Percentiles rank a stretch among this genome's conserved stretches.
phyloP scores from a whole-genome alignment of 2,797 vertebrate genomes.

The Gambusia yucatana region DNA sequence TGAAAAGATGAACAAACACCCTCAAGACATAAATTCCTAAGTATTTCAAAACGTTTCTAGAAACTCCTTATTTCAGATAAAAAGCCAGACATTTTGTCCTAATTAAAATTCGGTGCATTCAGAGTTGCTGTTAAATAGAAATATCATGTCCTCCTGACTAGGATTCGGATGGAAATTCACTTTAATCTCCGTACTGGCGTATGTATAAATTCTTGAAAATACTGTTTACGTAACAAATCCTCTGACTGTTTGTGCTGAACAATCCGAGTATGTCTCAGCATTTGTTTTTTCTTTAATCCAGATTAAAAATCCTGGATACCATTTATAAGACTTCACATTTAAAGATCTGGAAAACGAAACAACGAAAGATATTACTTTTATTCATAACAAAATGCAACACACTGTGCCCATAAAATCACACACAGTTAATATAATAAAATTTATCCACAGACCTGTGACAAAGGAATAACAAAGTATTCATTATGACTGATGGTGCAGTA shows the following conservation, averaged over 20 bases:
- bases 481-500: not conserved
- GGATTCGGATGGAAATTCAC: constrained; percentile 65
- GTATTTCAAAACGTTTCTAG: not conserved
- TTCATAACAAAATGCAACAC: constrained; percentile 2
- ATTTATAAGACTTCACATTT: constrained; percentile 18
- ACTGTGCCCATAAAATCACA: not conserved
- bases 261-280: constrained; percentile 57
- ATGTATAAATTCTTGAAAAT: constrained; percentile 68
- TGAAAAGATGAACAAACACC: not conserved
- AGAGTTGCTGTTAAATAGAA: constrained; percentile 61
- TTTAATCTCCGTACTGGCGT: constrained; percentile 74
- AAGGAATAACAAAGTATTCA: not conserved
- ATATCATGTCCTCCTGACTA: constrained; percentile 66
- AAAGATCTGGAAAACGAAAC: constrained; percentile 12
- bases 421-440: not conserved
- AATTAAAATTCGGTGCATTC: not conserved
- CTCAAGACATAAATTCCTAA: not conserved
- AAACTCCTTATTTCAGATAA: not conserved
- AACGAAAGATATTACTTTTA: not conserved
- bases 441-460: not conserved
- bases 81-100: not conserved
- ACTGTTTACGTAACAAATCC: constrained; percentile 76
- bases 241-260: constrained; percentile 66
- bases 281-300: constrained; percentile 66
- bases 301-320: constrained; percentile 31